These are phyloP conservation scores for Nymphalis c-album DNA, from an alignment of 2,888 invertebrate species.

Conservation along the genomic window DNA sequence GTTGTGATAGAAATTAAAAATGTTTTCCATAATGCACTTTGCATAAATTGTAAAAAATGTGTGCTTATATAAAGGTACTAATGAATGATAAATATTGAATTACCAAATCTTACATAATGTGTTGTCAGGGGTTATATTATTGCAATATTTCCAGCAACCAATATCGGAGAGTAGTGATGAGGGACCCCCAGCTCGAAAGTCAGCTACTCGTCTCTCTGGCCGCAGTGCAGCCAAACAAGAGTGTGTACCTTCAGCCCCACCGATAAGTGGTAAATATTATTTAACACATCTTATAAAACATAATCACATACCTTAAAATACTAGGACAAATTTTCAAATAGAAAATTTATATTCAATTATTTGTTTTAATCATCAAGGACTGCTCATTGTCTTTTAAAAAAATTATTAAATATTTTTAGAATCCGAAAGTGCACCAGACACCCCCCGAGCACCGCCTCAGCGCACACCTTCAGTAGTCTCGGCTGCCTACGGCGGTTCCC, in stretches of 20 bases:
- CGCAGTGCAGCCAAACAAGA: conserved; percentile 43
- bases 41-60: too few relatives aligned
- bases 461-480: conserved; percentile 70
- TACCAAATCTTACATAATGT: not conserved
- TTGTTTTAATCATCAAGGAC: too few relatives aligned
- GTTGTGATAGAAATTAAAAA: too few relatives aligned
- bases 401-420: conserved; percentile 46
- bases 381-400: too few relatives aligned
- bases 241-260: conserved; percentile 64
- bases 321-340: too few relatives aligned
- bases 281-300: not conserved
- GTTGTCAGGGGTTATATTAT: not conserved
- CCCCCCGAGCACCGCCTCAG: conserved; percentile 51
- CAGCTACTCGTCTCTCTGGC: conserved; percentile 51
- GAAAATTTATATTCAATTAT: too few relatives aligned
- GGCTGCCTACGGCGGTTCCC: conserved; percentile 64
- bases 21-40: too few relatives aligned
- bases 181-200: conserved; percentile 57
- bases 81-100: too few relatives aligned
- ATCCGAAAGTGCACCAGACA: conserved; percentile 62
- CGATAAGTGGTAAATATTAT: conserved; percentile 55
- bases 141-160: conserved; percentile 56
- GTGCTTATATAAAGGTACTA: too few relatives aligned
- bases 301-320: not conserved
- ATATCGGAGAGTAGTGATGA: conserved; percentile 78